These are phyloP conservation scores for Catharus ustulatus DNA, from an alignment of 2,797 vertebrate species.

Conservation along the genomic window DNA sequence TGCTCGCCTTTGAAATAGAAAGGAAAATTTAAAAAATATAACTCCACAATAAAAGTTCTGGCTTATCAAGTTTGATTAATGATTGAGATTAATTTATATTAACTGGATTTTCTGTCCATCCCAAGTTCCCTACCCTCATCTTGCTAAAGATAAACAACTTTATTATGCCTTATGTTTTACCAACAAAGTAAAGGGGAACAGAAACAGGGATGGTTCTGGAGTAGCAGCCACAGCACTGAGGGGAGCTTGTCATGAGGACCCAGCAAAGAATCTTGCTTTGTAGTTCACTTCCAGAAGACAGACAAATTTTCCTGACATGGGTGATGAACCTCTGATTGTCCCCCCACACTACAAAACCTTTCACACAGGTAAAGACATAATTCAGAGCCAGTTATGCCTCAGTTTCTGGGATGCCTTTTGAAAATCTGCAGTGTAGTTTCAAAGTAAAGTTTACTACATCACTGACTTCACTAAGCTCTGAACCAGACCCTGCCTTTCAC, in stretches of 20 bases:
- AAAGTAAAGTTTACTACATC: neutral
- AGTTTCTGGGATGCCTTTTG: neutral
- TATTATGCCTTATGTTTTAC: neutral
- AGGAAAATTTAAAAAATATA: neutral
- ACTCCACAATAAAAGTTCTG: neutral
- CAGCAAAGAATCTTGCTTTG: neutral
- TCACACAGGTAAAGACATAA: neutral
- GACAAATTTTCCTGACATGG: neutral
- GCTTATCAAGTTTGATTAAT: neutral
- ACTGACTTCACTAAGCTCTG: neutral
- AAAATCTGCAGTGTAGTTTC: neutral
- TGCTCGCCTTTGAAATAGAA: neutral
- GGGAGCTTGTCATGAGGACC: fast-evolving
- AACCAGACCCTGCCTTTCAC: neutral
- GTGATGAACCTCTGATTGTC: neutral
- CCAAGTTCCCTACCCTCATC: neutral
- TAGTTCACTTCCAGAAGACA: neutral
- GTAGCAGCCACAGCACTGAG: neutral
- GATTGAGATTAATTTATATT: neutral
- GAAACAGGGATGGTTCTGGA: neutral
- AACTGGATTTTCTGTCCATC: neutral
- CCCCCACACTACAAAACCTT: neutral
- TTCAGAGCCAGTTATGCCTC: neutral
- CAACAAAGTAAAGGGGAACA: neutral
- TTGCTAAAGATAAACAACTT: neutral